A percentile compares a stretch with the other conserved stretches of the same genome.
Evolutionary conservation across 2,797 vertebrate genomes (phyloP).

Genomic region (Onychomys torridus): DNA sequence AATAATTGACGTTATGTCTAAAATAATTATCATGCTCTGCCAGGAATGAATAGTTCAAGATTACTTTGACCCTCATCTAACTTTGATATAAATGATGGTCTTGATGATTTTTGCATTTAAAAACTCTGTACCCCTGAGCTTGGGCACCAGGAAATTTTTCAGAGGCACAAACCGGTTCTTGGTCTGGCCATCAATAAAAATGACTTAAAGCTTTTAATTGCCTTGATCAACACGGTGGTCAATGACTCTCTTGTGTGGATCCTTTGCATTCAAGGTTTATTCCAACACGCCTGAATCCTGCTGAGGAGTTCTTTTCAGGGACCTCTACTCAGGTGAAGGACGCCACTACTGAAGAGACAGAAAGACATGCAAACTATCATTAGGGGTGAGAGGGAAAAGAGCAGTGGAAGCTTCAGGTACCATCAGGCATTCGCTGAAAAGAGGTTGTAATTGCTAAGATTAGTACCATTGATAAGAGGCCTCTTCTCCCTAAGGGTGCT

Average conservation of each 20-base stretch:
- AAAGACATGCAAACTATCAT: not conserved
- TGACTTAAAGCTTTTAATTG: not conserved
- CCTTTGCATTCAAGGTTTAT: not conserved
- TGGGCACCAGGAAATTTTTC: not conserved
- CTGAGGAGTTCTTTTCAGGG: not conserved
- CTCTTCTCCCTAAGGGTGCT: not conserved
- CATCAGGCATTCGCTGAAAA: not conserved
- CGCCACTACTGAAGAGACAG: not conserved
- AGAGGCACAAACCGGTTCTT: not conserved
- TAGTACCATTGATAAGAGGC: not conserved
- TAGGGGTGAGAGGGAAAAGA: too few relatives aligned
- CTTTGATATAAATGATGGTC: not conserved
- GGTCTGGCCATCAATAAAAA: not conserved
- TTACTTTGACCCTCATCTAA: not conserved
- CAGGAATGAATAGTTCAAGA: not conserved
- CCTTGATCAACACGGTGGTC: not conserved
- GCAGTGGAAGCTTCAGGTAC: not conserved
- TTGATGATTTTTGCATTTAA: not conserved
- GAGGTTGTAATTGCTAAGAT: not conserved
- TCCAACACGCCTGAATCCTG: not conserved
- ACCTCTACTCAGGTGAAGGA: not conserved
- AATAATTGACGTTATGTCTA: not conserved
- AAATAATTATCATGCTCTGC: not conserved
- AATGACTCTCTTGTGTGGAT: not conserved
- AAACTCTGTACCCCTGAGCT: not conserved